Evolutionary conservation across 1,140 invertebrate species (phyloP).

Genomic region (Solen grandis): DNA sequence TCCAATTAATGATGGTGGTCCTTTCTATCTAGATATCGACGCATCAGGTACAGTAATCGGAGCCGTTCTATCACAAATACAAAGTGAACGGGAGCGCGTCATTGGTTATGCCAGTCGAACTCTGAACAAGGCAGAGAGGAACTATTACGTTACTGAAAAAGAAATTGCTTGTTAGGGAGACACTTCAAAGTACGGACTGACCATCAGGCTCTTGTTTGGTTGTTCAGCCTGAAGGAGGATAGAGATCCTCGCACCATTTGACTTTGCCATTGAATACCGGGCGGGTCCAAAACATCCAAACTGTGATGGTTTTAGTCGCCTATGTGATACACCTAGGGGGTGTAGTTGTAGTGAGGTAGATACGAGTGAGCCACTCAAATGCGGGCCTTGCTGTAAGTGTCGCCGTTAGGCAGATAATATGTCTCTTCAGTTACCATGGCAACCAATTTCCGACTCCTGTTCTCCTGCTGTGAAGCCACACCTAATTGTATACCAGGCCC

Average conservation of each 20-base stretch:
- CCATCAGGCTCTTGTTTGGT: slow-evolving; percentile 62
- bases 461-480: not conserved
- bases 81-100: slow-evolving; percentile 58
- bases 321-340: slow-evolving; percentile 11
- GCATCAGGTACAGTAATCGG: slow-evolving; percentile 77
- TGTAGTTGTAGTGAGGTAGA: slow-evolving; percentile 24
- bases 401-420: slow-evolving; percentile 2
- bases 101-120: slow-evolving; percentile 61
- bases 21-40: slow-evolving; percentile 66
- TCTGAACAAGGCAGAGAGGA: slow-evolving; percentile 77
- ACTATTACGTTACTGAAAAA: slow-evolving; percentile 78
- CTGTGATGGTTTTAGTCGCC: slow-evolving; percentile 64
- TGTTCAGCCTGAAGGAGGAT: slow-evolving; percentile 53
- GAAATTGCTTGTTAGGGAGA: slow-evolving; percentile 61
- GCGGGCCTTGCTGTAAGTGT: slow-evolving; percentile 26
- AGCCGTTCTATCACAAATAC: slow-evolving; percentile 76
- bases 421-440: not conserved
- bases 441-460: not conserved
- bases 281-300: slow-evolving; percentile 63
- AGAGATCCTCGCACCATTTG: slow-evolving; percentile 59
- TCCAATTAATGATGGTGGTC: not conserved
- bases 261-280: too few relatives aligned
- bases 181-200: slow-evolving; percentile 60
- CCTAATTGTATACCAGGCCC: not conserved
- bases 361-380: slow-evolving; percentile 27